These are phyloP conservation scores for Oreochromis mossambicus DNA, from an alignment of 2,797 vertebrate genomes.

Conservation along the genomic window DNA sequence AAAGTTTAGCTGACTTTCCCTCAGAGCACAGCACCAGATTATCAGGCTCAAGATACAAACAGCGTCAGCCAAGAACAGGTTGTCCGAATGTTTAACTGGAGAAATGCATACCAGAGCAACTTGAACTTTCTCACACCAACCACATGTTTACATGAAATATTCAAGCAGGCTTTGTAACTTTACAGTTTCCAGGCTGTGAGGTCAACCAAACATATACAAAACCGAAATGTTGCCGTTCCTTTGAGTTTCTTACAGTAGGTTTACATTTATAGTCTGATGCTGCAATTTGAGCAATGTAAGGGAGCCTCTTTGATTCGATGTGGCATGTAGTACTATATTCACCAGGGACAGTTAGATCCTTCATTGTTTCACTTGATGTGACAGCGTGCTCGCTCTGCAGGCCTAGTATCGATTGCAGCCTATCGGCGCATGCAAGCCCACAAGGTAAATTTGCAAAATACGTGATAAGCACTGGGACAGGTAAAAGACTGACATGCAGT, in stretches of 20 bases:
- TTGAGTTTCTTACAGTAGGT: neutral
- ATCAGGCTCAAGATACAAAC: conserved; percentile 45
- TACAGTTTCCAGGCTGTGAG: neutral
- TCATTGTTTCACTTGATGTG: conserved; percentile 31
- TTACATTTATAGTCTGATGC: neutral
- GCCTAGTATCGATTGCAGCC: neutral
- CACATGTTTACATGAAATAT: conserved; percentile 41
- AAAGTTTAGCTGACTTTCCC: conserved; percentile 53
- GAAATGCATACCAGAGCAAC: conserved; percentile 26
- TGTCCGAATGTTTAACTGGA: conserved; percentile 14
- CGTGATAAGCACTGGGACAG: neutral
- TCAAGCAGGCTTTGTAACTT: conserved; percentile 7
- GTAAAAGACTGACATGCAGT: neutral
- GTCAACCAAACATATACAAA: neutral
- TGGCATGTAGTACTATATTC: neutral
- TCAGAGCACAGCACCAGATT: conserved; percentile 26
- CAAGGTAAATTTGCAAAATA: neutral
- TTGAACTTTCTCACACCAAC: conserved; percentile 33
- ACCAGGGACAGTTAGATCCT: conserved; percentile 21
- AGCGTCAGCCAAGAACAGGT: conserved; percentile 11
- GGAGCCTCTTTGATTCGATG: neutral
- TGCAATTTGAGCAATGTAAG: neutral
- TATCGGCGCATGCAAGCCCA: neutral
- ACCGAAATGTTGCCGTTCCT: neutral
- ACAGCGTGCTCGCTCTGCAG: neutral